Evolutionary conservation across 2,888 invertebrate genomes (phyloP).

Genomic region (Maniola hyperantus): DNA sequence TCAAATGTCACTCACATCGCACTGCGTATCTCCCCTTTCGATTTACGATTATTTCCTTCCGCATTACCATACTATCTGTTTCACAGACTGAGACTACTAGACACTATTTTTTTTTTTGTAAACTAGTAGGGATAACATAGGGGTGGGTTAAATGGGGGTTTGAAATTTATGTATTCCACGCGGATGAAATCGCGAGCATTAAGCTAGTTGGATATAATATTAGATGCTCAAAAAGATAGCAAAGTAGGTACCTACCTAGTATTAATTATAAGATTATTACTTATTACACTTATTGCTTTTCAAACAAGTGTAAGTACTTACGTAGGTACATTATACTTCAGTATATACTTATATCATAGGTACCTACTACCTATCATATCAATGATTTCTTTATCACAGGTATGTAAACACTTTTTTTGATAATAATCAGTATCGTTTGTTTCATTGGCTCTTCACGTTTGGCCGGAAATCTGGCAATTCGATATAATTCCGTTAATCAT

Average conservation of each 20-base stretch:
- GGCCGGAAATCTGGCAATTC: background rate
- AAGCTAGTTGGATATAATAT: too few species aligned
- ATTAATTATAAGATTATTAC: too few species aligned
- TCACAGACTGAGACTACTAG: background rate
- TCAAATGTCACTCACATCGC: constrained; percentile 35
- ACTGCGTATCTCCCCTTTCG: constrained; percentile 34
- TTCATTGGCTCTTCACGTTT: background rate
- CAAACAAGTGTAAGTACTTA: too few species aligned
- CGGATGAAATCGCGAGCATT: too few species aligned
- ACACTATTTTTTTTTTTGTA: too few species aligned
- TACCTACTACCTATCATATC: background rate
- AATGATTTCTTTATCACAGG: background rate
- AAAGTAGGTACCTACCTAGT: too few species aligned
- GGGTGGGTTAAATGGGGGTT: too few species aligned
- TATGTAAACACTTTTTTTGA: constrained; percentile 7
- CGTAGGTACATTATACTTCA: too few species aligned
- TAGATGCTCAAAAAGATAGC: too few species aligned
- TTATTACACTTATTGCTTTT: too few species aligned
- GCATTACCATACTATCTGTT: constrained; percentile 32
- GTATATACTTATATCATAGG: background rate
- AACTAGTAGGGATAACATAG: too few species aligned
- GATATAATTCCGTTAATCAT: constrained; percentile 10
- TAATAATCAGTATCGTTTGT: background rate
- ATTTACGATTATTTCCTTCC: constrained; percentile 37
- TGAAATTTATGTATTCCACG: too few species aligned